phyloP scores from a whole-genome alignment of 2,888 invertebrate species.

The Shargacucullia verbasci region DNA sequence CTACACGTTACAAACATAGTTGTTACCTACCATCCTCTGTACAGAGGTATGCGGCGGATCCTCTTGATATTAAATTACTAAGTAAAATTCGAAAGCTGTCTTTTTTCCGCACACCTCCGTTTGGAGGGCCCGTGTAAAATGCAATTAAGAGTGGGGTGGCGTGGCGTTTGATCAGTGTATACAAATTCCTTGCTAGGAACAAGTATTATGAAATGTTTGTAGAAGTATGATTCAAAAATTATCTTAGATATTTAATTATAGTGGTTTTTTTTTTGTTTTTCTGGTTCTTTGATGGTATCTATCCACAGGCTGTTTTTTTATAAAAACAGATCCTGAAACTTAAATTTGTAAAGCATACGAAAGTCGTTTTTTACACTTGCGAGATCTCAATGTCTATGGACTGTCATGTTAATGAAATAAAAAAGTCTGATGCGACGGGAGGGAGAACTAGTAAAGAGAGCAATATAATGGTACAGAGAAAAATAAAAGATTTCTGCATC shows the following conservation, averaged over 20 bases:
- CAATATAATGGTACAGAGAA: constrained; percentile 17
- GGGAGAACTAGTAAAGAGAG: constrained; percentile 14
- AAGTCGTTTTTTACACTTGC: no score
- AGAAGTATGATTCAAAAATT: no score
- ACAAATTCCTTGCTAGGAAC: no score
- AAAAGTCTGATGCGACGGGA: constrained; percentile 18
- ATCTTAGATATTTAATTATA: no score
- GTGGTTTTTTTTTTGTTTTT: no score
- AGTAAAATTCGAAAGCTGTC: constrained; percentile 30
- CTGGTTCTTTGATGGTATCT: no score
- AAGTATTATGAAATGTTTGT: not conserved
- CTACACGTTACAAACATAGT: constrained; percentile 9
- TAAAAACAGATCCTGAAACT: no score
- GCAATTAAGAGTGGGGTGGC: constrained; percentile 16
- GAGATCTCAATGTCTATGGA: no score
- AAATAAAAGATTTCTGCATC: constrained; percentile 42
- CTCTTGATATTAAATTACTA: constrained; percentile 39
- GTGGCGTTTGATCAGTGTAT: not conserved
- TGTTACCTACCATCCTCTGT: constrained; percentile 6
- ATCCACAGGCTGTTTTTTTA: no score
- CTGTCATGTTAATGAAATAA: no score
- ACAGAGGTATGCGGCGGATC: constrained; percentile 16
- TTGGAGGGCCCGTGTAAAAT: constrained; percentile 5
- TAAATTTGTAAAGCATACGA: no score
- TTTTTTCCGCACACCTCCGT: constrained; percentile 10